Conservation (phyloP, 1,140 invertebrate species). For the Tetranychus cinnabarinus region DNA sequence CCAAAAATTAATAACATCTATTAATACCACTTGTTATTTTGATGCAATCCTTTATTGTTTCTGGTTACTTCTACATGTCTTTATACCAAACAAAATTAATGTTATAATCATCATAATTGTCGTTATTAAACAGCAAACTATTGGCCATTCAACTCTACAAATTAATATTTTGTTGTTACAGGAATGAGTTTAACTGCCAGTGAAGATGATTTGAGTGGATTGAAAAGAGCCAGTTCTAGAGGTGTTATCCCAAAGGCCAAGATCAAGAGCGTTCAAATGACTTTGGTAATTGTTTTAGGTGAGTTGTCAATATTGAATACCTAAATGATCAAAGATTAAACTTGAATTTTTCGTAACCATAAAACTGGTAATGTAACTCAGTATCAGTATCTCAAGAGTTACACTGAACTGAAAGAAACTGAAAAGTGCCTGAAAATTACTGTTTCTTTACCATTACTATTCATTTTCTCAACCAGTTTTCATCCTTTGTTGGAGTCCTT, state of each 20-base stretch:
- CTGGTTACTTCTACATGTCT: no score
- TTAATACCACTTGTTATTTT: no score
- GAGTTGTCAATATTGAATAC: constrained; percentile 15
- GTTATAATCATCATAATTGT: no score
- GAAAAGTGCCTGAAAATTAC: neutral
- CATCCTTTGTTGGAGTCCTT: constrained; percentile 84
- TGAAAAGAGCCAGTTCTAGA: constrained; percentile 20
- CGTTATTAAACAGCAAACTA: no score
- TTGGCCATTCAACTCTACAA: no score
- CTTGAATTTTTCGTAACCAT: no score
- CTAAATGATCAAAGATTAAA: no score
- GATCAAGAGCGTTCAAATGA: constrained; percentile 94
- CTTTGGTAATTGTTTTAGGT: constrained; percentile 81
- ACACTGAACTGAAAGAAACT: no score
- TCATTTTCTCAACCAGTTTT: constrained; percentile 43
- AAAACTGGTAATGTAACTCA: neutral
- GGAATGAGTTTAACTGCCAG: neutral
- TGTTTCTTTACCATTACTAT: neutral
- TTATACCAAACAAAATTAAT: no score
- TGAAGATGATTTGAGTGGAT: constrained; percentile 15
- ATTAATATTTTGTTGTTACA: neutral
- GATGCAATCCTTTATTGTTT: no score
- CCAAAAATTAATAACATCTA: no score
- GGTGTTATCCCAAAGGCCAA: constrained; percentile 78
- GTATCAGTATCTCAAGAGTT: neutral